A percentile compares a stretch with the other conserved stretches of the same genome.
Conservation (phyloP, 2,888 invertebrate species). For the Latheticus oryzae region DNA sequence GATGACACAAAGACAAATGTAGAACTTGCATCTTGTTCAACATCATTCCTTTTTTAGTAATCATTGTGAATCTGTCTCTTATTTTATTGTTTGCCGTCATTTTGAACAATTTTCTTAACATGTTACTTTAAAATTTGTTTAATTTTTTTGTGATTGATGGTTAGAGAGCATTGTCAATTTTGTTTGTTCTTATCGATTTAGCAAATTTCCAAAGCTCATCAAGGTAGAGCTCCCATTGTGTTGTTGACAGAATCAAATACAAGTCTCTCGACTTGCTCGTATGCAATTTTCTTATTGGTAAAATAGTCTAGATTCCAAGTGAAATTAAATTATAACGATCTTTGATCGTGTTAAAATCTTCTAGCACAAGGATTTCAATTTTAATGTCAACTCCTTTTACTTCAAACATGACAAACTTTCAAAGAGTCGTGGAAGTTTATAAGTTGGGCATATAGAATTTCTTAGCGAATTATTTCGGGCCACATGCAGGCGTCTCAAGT, state of each 20-base stretch:
- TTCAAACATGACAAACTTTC: constrained; percentile 65
- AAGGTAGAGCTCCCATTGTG: too few species aligned
- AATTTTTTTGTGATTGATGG: too few species aligned
- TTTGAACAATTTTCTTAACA: too few species aligned
- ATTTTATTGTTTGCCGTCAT: too few species aligned
- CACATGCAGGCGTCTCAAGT: constrained; percentile 62
- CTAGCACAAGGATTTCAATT: constrained; percentile 64
- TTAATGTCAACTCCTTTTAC: constrained; percentile 67
- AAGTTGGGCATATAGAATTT: constrained; percentile 65
- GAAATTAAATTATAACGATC: constrained; percentile 63
- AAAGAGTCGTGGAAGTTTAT: constrained; percentile 57
- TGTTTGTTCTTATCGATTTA: too few species aligned
- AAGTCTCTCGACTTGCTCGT: background rate
- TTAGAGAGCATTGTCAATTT: too few species aligned
- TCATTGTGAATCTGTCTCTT: too few species aligned
- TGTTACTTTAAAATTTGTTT: too few species aligned
- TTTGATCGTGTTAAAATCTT: constrained; percentile 65
- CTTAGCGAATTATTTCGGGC: constrained; percentile 63
- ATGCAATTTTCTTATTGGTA: constrained; percentile 27
- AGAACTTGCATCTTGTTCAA: too few species aligned
- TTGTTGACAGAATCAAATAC: constrained; percentile 10
- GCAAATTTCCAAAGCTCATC: too few species aligned
- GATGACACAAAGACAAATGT: too few species aligned
- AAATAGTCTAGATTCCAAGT: constrained; percentile 52
- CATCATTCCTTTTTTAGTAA: too few species aligned